Evolutionary conservation across 2,888 invertebrate species (phyloP), one percentile per base, ranked within the genome.

Genomic region (Gasteruption jaculator): DNA sequence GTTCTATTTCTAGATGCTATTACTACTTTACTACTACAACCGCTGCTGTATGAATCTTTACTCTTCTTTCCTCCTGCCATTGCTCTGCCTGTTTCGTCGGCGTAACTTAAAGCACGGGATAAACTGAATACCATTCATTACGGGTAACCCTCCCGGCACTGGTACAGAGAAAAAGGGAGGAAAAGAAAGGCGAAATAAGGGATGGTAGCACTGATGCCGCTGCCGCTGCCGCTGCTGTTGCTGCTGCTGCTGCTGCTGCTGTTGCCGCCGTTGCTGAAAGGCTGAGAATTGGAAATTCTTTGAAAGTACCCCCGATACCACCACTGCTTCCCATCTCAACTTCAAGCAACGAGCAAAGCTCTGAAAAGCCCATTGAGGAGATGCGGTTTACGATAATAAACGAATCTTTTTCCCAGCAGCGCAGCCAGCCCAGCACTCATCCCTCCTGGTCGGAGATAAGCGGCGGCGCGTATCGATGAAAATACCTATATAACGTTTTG

Each of bases 61-160:
- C n/a, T n/a, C n/a, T n/a, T n/a, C n/a, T n/a, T n/a, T n/a, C n/a
- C n/a, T n/a, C n/a, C 32, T 16, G 15, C 37, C 39, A 30, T 39
- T 14, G 19, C 38, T 41, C 39, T 32, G 21, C 33, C 39, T 25
- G 48, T 38, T 32, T 41, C 33, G 36, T 34, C 25, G 38, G 36
- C 52, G 49, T 57, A 60, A 57, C 57, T 60, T 53, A 56, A n/a
- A n/a, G 54, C 53, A 54, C 46, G 42, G 52, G 58, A 61, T 61
- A 59, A 60, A 61, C 57, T 60, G 65, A 63, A 65, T 63, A 52
- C 63, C 55, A 60, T 63, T 63, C 65, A 61, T 65, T 62, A 61
- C 60, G 41, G 49, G n/a, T n/a, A n/a, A n/a, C n/a, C n/a, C n/a
- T n/a, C n/a, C n/a, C 12, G 25, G 20, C 26, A 15, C 33, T 11